Evolutionary conservation across 2,888 invertebrate species (phyloP).

Genomic region (Ichneumon xanthorius): DNA sequence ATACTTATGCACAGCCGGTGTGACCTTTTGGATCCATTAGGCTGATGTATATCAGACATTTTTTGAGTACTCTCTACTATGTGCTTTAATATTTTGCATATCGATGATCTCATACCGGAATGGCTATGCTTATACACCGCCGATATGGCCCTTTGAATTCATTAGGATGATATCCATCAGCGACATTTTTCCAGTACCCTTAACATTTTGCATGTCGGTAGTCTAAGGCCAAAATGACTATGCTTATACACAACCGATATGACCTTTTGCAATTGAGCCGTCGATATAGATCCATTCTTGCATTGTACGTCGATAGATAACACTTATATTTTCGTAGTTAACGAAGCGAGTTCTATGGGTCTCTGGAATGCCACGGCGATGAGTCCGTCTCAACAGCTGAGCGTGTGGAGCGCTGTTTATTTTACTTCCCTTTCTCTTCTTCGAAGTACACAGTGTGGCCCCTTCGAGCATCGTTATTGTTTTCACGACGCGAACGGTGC

Average conservation of each 20-base stretch:
- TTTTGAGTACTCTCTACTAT: background rate
- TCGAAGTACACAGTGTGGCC: background rate
- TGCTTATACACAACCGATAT: background rate
- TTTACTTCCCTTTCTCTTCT: background rate
- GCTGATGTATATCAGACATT: background rate
- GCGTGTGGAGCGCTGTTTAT: background rate
- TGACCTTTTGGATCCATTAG: background rate
- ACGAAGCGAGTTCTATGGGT: conserved; percentile 62
- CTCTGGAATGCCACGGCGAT: conserved; percentile 56
- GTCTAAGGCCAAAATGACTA: background rate
- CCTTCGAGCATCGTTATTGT: background rate
- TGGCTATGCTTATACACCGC: background rate
- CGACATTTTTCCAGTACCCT: background rate
- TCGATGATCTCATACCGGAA: background rate
- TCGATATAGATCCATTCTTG: no score
- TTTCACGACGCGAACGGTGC: background rate
- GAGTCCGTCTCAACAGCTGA: conserved; percentile 46
- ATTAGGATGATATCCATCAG: background rate
- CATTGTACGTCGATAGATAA: background rate
- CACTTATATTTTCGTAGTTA: conserved; percentile 52
- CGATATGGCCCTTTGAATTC: background rate
- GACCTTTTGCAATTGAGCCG: background rate
- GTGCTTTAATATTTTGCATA: background rate
- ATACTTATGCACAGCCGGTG: background rate
- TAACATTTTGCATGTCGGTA: background rate